Conservation (phyloP, 2,113 vertebrate genomes). For the Tragelaphus imberbis region DNA sequence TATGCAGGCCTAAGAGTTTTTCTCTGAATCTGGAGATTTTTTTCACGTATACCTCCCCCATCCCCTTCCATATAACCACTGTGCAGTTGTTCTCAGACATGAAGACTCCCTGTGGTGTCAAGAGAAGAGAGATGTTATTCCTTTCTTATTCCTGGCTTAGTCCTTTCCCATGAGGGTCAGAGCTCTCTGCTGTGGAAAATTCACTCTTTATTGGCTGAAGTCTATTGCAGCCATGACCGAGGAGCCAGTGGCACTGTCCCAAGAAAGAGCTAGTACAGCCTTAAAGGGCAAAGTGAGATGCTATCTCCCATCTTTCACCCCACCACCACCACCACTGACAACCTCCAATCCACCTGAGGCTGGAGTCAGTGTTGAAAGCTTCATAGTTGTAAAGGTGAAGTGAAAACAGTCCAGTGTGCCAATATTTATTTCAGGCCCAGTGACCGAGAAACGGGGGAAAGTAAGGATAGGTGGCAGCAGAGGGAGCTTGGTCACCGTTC, state of each 20-base stretch:
- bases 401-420: neutral
- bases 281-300: neutral
- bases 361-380: neutral
- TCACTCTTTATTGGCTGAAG: neutral
- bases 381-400: neutral
- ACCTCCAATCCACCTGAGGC: neutral
- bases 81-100: neutral
- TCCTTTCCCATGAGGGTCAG: too few relatives aligned
- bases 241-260: neutral
- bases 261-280: neutral
- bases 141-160: neutral
- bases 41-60: accelerated
- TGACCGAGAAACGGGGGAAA: neutral
- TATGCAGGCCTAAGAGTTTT: neutral
- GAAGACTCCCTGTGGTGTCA: neutral
- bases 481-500: neutral
- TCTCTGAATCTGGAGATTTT: neutral
- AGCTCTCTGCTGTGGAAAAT: neutral
- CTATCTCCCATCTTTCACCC: neutral
- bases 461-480: neutral
- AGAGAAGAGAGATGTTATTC: neutral
- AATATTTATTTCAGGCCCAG: neutral
- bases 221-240: neutral
- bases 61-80: neutral
- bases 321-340: too few relatives aligned